Conservation (phyloP, 2,888 invertebrate species). For the Mactromeris polynyma region DNA sequence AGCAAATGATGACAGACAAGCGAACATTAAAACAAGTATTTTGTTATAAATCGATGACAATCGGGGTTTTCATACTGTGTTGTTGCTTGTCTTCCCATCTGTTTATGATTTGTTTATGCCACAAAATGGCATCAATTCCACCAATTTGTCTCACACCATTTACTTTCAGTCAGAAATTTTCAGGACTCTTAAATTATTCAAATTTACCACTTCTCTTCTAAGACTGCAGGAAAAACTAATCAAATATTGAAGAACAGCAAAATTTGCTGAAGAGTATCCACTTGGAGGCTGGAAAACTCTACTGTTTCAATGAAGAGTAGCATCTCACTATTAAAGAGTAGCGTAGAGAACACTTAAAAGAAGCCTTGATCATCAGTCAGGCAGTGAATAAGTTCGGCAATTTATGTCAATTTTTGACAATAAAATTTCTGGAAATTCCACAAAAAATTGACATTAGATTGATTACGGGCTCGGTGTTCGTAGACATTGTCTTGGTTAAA, state of each 20-base stretch:
- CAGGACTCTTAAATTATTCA: conserved; percentile 34
- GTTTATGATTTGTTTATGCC: conserved; percentile 23
- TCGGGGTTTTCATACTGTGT: neutral
- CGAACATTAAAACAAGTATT: neutral
- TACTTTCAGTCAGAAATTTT: conserved; percentile 23
- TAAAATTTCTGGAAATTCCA: conserved; percentile 53
- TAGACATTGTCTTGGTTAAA: conserved; percentile 27
- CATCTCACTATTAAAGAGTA: conserved; percentile 21
- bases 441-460: conserved; percentile 40
- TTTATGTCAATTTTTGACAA: conserved; percentile 52
- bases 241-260: conserved; percentile 36
- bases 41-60: neutral
- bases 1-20: conserved; percentile 8
- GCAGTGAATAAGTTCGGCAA: conserved; percentile 34
- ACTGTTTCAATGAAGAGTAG: neutral
- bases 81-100: conserved; percentile 12
- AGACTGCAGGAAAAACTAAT: conserved; percentile 42
- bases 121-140: conserved; percentile 10
- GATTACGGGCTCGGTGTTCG: conserved; percentile 25
- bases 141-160: conserved; percentile 26
- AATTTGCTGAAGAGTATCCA: conserved; percentile 23
- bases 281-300: conserved; percentile 31
- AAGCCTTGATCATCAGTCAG: conserved; percentile 34
- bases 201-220: conserved; percentile 22
- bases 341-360: conserved; percentile 25